Percentiles rank a stretch among this genome's conserved stretches.
phyloP scores from a whole-genome alignment of 2,797 vertebrate genomes.

The Hapalemur alaotrensis region DNA sequence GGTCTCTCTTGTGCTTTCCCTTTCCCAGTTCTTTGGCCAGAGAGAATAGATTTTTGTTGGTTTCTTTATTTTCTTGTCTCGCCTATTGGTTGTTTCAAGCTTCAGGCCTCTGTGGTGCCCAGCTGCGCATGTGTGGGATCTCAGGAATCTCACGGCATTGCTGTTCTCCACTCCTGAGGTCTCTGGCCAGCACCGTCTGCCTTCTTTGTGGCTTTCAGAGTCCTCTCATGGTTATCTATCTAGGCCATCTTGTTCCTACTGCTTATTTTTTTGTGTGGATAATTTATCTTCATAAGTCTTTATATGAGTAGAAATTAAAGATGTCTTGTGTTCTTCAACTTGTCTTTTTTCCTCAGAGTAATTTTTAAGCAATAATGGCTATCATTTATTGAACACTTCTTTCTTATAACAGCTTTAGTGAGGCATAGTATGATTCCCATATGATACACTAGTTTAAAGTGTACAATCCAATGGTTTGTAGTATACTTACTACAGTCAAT shows the following conservation, averaged over 20 bases:
- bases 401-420: not conserved
- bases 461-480: not conserved
- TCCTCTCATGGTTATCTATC: not conserved
- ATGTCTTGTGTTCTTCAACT: not conserved
- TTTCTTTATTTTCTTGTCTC: not conserved
- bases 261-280: not conserved
- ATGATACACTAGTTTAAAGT: not conserved
- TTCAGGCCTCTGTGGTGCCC: not conserved
- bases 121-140: not conserved
- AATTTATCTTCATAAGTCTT: not conserved
- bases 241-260: not conserved
- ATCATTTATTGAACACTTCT: not conserved
- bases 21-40: not conserved
- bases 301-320: not conserved
- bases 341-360: not conserved
- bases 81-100: not conserved
- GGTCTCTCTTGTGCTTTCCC: not conserved
- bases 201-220: not conserved
- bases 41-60: not conserved
- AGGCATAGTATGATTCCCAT: not conserved
- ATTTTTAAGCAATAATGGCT: not conserved
- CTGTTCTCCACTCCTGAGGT: not conserved
- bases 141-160: not conserved
- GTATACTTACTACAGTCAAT: not conserved
- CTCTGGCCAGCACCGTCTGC: not conserved